A percentile compares a stretch with the other conserved stretches of the same genome.
Conservation (phyloP, 2,113 vertebrate species). For the Trochalopteron elliotii region DNA sequence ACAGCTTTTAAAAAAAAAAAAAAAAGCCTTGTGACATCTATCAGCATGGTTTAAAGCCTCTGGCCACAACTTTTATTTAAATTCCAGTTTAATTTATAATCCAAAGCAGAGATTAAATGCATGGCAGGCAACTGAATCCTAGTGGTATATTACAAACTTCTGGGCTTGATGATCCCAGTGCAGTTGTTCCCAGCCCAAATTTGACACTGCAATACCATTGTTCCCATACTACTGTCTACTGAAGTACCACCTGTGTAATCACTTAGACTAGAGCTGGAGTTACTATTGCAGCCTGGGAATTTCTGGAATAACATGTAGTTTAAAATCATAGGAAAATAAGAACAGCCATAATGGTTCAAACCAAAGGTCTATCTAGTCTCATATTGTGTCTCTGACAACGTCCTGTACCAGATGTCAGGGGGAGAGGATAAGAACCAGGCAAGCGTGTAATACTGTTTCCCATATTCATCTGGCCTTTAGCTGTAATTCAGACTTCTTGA, state of each 20-base stretch:
- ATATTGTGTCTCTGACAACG: not conserved
- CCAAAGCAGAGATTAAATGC: constrained; percentile 59
- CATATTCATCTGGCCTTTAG: not conserved
- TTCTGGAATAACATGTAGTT: constrained; percentile 71
- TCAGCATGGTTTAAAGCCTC: constrained; percentile 40
- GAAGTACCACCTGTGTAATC: constrained; percentile 40
- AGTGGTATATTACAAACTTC: not conserved
- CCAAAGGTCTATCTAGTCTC: not conserved
- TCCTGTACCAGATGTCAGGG: not conserved
- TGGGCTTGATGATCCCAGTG: constrained; percentile 11
- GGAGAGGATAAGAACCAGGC: constrained; percentile 9
- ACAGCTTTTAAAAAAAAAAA: not conserved
- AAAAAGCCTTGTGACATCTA: constrained; percentile 41
- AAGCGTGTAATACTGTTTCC: not conserved
- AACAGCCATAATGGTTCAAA: constrained; percentile 4
- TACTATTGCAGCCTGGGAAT: constrained; percentile 16
- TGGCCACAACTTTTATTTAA: constrained; percentile 45
- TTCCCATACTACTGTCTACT: constrained; percentile 15
- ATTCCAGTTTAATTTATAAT: constrained; percentile 61
- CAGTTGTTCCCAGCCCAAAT: constrained; percentile 38
- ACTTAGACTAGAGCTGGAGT: not conserved
- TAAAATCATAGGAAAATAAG: constrained; percentile 62
- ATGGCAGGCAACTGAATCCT: constrained; percentile 22
- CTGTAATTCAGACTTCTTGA: not conserved
- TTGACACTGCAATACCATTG: constrained; percentile 21